These are phyloP conservation scores for Calliscelio sp. DNA, from an alignment of 2,888 invertebrate genomes.

Conservation along the genomic window DNA sequence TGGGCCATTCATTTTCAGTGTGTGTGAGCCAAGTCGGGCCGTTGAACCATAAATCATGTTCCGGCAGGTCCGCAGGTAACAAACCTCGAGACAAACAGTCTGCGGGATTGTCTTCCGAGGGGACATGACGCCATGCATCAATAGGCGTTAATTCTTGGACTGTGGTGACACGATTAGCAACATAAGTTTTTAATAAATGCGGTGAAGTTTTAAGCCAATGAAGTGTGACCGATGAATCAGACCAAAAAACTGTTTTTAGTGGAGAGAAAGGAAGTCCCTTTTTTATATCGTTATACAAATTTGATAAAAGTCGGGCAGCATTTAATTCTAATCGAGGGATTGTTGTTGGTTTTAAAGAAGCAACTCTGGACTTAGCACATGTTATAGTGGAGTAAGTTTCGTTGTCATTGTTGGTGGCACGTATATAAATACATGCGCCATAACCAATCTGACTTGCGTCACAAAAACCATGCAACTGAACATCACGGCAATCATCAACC, in stretches of 20 bases:
- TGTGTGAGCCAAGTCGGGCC: not conserved
- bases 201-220: not conserved
- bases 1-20: not conserved
- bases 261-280: not conserved
- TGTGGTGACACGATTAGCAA: not conserved
- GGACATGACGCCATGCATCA: slow-evolving; percentile 23
- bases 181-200: not conserved
- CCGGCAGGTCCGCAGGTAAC: not conserved
- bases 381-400: not conserved
- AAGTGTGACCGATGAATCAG: not conserved
- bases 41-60: not conserved
- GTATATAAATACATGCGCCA: slow-evolving; percentile 14
- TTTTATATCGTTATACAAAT: not conserved
- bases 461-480: slow-evolving; percentile 10
- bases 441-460: not conserved
- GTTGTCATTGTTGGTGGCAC: not conserved
- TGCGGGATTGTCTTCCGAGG: not conserved
- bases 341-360: not conserved
- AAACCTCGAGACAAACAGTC: not conserved
- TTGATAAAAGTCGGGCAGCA: not conserved
- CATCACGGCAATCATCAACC: not conserved
- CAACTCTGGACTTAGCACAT: not conserved
- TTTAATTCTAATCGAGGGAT: not conserved
- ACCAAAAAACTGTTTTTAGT: not conserved
- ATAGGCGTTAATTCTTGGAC: not conserved